A percentile compares a stretch with the other conserved stretches of the same genome.
Evolutionary conservation across 2,113 vertebrate species (phyloP).

Genomic region (Laterallus jamaicensis): DNA sequence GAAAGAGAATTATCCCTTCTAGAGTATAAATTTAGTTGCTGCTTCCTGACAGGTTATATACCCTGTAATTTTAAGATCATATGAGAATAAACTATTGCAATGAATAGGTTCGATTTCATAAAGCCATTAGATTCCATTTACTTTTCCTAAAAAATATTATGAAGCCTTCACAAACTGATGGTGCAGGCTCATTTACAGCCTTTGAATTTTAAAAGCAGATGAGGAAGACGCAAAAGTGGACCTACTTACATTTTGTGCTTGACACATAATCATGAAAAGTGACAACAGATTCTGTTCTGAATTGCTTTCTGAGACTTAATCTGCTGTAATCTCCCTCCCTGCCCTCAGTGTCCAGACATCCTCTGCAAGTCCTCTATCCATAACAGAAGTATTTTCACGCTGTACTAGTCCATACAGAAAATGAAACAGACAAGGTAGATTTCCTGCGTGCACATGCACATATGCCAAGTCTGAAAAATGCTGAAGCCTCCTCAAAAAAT

Average conservation of each 20-base stretch:
- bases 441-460: background rate
- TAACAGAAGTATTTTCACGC: background rate
- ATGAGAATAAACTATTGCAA: background rate
- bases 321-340: background rate
- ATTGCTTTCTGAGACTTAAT: background rate
- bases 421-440: background rate
- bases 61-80: background rate
- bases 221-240: background rate
- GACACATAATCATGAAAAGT: background rate
- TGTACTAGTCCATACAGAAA: background rate
- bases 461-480: background rate
- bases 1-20: background rate
- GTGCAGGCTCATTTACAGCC: background rate
- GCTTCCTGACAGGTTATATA: background rate
- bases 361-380: background rate
- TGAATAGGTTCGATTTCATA: background rate
- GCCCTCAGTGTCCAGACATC: background rate
- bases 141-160: background rate
- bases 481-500: background rate
- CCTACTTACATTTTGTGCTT: background rate
- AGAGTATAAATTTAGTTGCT: background rate
- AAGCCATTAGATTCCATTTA: background rate
- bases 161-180: background rate
- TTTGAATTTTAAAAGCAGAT: background rate
- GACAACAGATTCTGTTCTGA: background rate